phyloP scores from a whole-genome alignment of 1,140 invertebrate genomes.

The Drosophila serrata region DNA sequence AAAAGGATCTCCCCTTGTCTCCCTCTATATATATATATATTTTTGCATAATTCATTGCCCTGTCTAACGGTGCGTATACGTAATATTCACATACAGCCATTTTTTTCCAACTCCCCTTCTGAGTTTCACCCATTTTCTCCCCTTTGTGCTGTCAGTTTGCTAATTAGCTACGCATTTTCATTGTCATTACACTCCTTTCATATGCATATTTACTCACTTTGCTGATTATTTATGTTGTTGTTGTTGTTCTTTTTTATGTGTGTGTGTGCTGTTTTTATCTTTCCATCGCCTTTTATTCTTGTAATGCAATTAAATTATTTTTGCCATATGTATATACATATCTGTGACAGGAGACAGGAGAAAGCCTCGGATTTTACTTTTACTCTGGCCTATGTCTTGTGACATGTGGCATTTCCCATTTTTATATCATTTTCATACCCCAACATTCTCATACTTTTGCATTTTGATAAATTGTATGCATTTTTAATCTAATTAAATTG shows the following conservation, averaged over 20 bases:
- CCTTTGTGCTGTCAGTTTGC: slow-evolving; percentile 74
- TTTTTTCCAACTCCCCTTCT: background rate
- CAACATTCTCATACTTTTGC: background rate
- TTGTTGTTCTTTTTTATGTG: background rate
- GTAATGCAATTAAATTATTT: slow-evolving; percentile 82
- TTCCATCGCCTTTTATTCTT: slow-evolving; percentile 14
- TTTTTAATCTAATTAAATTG: slow-evolving; percentile 74
- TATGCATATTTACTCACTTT: slow-evolving; percentile 76
- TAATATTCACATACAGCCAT: slow-evolving; percentile 46
- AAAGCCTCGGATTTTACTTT: slow-evolving; percentile 45
- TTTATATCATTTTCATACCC: background rate
- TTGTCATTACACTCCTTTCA: slow-evolving; percentile 68
- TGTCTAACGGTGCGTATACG: slow-evolving; percentile 80
- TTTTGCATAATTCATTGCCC: slow-evolving; percentile 82
- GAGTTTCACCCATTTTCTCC: slow-evolving; percentile 17
- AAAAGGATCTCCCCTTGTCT: slow-evolving; percentile 48
- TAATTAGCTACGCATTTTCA: slow-evolving; percentile 79
- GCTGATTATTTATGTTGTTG: slow-evolving; percentile 26
- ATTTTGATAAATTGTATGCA: slow-evolving; percentile 76
- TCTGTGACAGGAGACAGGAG: slow-evolving; percentile 24
- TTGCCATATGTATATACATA: slow-evolving; percentile 45
- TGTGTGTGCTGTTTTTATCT: background rate
- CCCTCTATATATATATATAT: slow-evolving; percentile 26
- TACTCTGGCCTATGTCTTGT: slow-evolving; percentile 64
- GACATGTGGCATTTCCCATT: slow-evolving; percentile 43